phyloP scores from a whole-genome alignment of 2,888 invertebrate species.

The Ochropleura plecta region DNA sequence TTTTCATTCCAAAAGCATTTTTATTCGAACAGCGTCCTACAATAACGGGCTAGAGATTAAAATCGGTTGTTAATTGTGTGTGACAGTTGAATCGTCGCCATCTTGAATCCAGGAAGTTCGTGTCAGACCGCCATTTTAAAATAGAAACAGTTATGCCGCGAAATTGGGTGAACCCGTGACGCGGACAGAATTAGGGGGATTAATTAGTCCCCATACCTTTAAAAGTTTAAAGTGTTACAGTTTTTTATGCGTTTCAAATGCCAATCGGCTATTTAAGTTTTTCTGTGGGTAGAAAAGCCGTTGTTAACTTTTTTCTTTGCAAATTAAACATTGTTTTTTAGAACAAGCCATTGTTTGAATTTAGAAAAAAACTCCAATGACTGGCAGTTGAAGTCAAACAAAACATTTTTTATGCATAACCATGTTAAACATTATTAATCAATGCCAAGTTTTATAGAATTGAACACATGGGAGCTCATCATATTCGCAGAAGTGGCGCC shows the following conservation, averaged over 20 bases:
- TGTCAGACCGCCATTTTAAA: conserved; percentile 82
- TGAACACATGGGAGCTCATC: conserved; percentile 30
- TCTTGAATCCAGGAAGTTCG: conserved; percentile 81
- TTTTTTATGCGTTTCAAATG: conserved; percentile 31
- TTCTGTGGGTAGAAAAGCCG: conserved; percentile 19
- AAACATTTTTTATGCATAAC: conserved; percentile 25
- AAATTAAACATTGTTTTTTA: conserved; percentile 22
- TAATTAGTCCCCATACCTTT: conserved; percentile 57
- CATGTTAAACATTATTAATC: conserved; percentile 52
- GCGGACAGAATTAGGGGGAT: conserved; percentile 60
- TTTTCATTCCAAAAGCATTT: conserved; percentile 61
- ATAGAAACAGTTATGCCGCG: conserved; percentile 81
- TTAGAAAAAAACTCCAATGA: conserved; percentile 42
- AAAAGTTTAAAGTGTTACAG: conserved; percentile 32
- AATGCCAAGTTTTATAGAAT: conserved; percentile 39
- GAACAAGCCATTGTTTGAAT: conserved; percentile 48
- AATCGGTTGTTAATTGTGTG: conserved; percentile 68
- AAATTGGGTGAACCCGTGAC: conserved; percentile 80
- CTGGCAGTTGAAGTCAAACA: conserved; percentile 45
- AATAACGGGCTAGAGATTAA: conserved; percentile 69
- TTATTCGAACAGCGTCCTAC: conserved; percentile 66
- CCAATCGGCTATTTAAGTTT: conserved; percentile 1
- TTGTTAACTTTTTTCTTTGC: conserved; percentile 10
- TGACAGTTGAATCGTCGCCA: conserved; percentile 74
- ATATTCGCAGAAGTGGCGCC: conserved; percentile 36